These are phyloP conservation scores for Amblyteles armatorius DNA, from an alignment of 2,888 invertebrate genomes.

Conservation along the genomic window DNA sequence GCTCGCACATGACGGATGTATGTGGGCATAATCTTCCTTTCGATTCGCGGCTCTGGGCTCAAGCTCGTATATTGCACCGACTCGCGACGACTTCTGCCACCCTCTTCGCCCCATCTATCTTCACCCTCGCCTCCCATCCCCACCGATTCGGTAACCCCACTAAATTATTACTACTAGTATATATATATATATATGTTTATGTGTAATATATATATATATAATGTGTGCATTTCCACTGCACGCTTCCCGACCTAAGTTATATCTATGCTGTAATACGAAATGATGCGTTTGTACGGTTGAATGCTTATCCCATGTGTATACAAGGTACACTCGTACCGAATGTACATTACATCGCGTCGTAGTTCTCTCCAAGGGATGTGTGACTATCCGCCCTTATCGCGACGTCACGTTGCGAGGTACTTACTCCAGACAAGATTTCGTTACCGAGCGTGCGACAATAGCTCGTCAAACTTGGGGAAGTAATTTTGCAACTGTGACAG, in stretches of 20 bases:
- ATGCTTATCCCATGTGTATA: not conserved
- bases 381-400: not conserved
- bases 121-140: not conserved
- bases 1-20: slow-evolving; percentile 55
- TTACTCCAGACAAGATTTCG: not conserved
- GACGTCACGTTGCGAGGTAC: slow-evolving; percentile 10
- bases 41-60: slow-evolving; percentile 54
- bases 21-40: slow-evolving; percentile 63
- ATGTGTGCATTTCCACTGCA: not conserved
- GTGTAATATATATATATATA: slow-evolving; percentile 13
- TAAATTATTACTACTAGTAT: slow-evolving; percentile 43
- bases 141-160: not conserved
- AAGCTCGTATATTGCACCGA: slow-evolving; percentile 55
- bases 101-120: not conserved
- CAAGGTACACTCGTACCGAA: not conserved
- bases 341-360: slow-evolving; percentile 25
- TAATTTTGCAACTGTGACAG: not conserved
- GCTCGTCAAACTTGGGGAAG: not conserved
- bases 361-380: not conserved
- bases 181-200: slow-evolving; percentile 6
- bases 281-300: not conserved
- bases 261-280: not conserved
- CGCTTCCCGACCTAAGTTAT: not conserved
- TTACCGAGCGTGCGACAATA: not conserved
- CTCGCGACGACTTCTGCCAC: slow-evolving; percentile 44